phyloP scores from a whole-genome alignment of 2,888 invertebrate species.

The Hesperia comma region DNA sequence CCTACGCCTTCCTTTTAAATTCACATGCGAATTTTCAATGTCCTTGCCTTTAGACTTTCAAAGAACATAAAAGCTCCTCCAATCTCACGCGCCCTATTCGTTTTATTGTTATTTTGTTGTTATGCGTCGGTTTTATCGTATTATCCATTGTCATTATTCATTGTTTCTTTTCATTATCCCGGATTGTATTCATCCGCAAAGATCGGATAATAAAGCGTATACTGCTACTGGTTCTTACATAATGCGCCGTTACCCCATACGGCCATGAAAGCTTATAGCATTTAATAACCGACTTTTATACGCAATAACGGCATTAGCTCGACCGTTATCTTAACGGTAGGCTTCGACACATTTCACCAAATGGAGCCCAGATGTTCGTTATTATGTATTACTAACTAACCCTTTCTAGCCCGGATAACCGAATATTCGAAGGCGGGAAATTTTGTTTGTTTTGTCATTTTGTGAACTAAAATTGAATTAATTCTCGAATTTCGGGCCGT shows the following conservation, averaged over 20 bases:
- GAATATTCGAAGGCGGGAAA: conserved; percentile 11
- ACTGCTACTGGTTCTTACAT: conserved; percentile 5
- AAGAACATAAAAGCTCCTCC: too few species aligned
- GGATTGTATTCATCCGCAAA: neutral
- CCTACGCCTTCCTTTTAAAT: too few species aligned
- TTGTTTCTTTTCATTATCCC: neutral
- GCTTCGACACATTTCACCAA: conserved; percentile 22
- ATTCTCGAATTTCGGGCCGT: conserved; percentile 5
- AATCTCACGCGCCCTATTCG: too few species aligned
- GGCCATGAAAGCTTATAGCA: conserved; percentile 19
- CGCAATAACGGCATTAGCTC: conserved; percentile 20
- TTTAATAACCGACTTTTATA: conserved; percentile 26
- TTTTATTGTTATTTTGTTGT: too few species aligned
- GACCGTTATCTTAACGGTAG: conserved; percentile 21
- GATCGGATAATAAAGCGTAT: conserved; percentile 4
- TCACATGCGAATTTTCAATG: too few species aligned
- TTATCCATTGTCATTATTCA: neutral
- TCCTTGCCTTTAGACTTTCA: too few species aligned
- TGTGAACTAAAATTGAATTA: conserved; percentile 13
- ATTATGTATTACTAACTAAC: conserved; percentile 14
- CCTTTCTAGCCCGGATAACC: conserved; percentile 14
- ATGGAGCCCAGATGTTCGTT: conserved; percentile 21
- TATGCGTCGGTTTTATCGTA: too few species aligned
- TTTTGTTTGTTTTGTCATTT: conserved; percentile 12
- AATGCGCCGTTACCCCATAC: conserved; percentile 10